These are phyloP conservation scores for Toxostoma redivivum DNA, from an alignment of 2,113 vertebrate species.

Conservation along the genomic window DNA sequence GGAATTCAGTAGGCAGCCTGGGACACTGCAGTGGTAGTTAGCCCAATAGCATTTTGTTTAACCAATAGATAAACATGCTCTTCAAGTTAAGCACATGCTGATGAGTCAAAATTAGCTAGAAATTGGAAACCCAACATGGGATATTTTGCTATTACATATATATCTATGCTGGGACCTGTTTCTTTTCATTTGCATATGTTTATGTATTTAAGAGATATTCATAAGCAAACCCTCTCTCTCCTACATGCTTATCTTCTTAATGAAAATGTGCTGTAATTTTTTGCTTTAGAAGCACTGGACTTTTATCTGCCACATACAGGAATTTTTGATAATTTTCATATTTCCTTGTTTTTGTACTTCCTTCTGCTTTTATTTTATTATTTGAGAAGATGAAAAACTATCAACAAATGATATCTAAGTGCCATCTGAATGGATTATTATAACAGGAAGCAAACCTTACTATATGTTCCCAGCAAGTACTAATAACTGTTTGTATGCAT, in stretches of 20 bases:
- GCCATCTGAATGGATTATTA: not conserved
- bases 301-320: not conserved
- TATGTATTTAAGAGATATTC: not conserved
- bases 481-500: not conserved
- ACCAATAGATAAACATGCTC: not conserved
- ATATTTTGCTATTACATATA: not conserved
- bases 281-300: conserved; percentile 10
- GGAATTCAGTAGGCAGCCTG: not conserved
- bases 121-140: not conserved
- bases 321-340: conserved; percentile 7
- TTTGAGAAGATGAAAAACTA: conserved; percentile 10
- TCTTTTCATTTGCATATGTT: not conserved
- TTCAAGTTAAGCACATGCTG: not conserved
- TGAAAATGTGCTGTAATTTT: not conserved
- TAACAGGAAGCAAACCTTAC: conserved; percentile 21
- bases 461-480: conserved; percentile 26
- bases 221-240: not conserved
- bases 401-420: not conserved
- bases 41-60: not conserved
- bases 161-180: not conserved
- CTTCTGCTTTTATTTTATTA: conserved; percentile 18
- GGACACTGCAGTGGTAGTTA: not conserved
- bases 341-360: not conserved
- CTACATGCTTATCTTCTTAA: not conserved
- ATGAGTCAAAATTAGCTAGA: not conserved